Evolutionary conservation across 2,888 invertebrate species (phyloP), one percentile per base, ranked within the genome.

Genomic region (Cybosia mesomella): DNA sequence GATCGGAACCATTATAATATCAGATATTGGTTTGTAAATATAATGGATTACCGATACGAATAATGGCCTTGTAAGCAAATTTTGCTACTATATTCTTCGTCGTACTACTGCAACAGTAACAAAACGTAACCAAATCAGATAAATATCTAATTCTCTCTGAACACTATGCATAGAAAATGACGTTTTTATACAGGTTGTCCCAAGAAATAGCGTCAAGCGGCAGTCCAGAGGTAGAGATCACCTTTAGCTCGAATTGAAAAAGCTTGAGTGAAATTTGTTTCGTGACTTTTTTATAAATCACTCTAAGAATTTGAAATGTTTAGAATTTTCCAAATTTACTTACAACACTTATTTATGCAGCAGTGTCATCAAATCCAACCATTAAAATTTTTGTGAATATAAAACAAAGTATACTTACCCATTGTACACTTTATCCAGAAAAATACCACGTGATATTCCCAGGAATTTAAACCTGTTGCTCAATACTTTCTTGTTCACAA

Each of bases 11-110:
- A 53, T 58, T 58, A 54, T 58, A 39, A 32, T 24, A 68, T 58
- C 49, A 34, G 34, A 34, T 67, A 62, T 58, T 67, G 62, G 63
- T 58, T 67, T 62, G n/a, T 54, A 67, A 63, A 64, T 36, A 53
- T 24, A 67, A 67, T 67, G 36, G 43, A 67, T 67, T 58, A 64
- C 24, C 21, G 36, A 21, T 53, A 36, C 53, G 54, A 43, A 18
- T 53, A 57, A 49, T 58, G 49, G 36, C 53, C n/a, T 7, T 58
- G 11, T 58, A 66, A 59, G 53, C 21, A 57, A 36, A 59, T 21
- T 58, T 15, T 22, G 21, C 8, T 36, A 22, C 3, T 13, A 36
- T 2, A 36, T 36, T 22, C 7, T 36, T 59, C 13, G 8, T 59
- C 9, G 8, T 21, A 13, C 32, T 43, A 15, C 22, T 9, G 13